Conservation (phyloP, 2,888 invertebrate genomes). For the Catocala fraxini region DNA sequence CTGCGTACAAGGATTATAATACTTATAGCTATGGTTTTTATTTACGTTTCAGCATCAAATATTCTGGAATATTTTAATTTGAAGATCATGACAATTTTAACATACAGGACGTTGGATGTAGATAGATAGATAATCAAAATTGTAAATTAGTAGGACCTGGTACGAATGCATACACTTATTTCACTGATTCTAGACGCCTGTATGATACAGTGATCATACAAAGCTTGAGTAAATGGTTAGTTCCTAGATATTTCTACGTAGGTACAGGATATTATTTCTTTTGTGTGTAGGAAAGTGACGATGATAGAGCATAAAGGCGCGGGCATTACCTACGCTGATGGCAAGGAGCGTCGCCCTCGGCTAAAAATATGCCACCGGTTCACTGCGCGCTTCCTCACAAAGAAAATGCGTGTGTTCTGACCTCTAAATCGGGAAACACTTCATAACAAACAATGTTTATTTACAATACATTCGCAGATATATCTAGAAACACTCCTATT, state of each 20-base stretch:
- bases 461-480: conserved; percentile 49
- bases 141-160: conserved; percentile 13
- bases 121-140: conserved; percentile 8
- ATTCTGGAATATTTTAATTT: conserved; percentile 17
- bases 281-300: conserved; percentile 53
- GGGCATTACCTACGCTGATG: conserved; percentile 39
- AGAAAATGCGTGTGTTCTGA: conserved; percentile 78
- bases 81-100: conserved; percentile 32
- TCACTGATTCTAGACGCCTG: background rate
- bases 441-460: conserved; percentile 52
- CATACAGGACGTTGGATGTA: conserved; percentile 16
- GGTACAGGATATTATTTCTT: conserved; percentile 12
- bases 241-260: background rate
- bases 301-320: conserved; percentile 57
- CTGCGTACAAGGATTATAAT: conserved; percentile 27
- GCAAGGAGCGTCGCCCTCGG: conserved; percentile 79
- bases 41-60: conserved; percentile 19
- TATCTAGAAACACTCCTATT: conserved; percentile 34
- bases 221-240: too few relatives aligned
- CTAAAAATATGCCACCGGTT: conserved; percentile 83
- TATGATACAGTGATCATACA: too few relatives aligned
- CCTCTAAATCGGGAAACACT: conserved; percentile 75
- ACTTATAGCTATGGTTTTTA: conserved; percentile 20
- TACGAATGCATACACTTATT: background rate
- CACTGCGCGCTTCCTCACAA: conserved; percentile 81